Evolutionary conservation across 2,888 invertebrate species (phyloP).

Genomic region (Hedya salicella): DNA sequence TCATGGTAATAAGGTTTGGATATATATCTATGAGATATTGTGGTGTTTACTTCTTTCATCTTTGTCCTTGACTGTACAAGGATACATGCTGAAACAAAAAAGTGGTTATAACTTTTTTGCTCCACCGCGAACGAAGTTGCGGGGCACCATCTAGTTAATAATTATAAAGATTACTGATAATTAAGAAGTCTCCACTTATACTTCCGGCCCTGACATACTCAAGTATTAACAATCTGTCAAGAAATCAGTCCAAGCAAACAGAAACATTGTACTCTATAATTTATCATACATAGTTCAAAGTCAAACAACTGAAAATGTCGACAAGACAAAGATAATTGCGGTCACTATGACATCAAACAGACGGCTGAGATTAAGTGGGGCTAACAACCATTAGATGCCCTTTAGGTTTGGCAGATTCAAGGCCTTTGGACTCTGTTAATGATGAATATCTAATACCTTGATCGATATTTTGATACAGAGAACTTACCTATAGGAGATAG

Average conservation of each 20-base stretch:
- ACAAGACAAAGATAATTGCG: background rate
- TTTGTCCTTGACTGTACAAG: too few species aligned
- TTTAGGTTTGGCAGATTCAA: constrained; percentile 29
- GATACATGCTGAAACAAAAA: too few species aligned
- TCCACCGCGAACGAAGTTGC: too few species aligned
- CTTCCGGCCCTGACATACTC: constrained; percentile 21
- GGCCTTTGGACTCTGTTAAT: constrained; percentile 16
- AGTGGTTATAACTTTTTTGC: too few species aligned
- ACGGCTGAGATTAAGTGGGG: constrained; percentile 23
- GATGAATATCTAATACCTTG: constrained; percentile 21
- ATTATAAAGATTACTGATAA: background rate
- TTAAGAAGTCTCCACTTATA: constrained; percentile 16
- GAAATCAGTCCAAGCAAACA: background rate
- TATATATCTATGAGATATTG: too few species aligned
- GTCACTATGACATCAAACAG: constrained; percentile 9
- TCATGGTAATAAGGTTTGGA: too few species aligned
- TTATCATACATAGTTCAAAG: background rate
- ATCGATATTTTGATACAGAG: constrained; percentile 9
- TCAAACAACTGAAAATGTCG: background rate
- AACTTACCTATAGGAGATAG: constrained; percentile 7
- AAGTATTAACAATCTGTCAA: background rate
- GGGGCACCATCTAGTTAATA: too few species aligned
- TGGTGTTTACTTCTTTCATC: too few species aligned
- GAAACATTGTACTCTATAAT: background rate
- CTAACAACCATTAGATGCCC: constrained; percentile 25